Base-by-base conservation (phyloP, 2,113 vertebrate genomes). In the Rhabdomys dilectus region DNA sequence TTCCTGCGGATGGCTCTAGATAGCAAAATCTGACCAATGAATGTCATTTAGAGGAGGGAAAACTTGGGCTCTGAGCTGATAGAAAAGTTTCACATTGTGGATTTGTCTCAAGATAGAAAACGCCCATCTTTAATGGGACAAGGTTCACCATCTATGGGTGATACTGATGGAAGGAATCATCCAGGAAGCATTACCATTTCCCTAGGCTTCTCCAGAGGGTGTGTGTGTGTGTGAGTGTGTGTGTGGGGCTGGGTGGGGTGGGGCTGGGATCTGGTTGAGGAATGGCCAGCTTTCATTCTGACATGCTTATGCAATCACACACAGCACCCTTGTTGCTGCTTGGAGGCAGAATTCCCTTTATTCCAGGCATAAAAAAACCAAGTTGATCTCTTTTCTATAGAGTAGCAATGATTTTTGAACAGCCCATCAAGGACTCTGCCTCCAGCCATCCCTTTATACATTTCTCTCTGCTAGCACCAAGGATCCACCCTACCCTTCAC, bases 301-400 rank as follows among this genome's bases (percentile, higher is more conserved):
- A 51, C 3, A 11, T 0, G 10, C n/a, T 34, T 36, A 7, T 0
- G 0, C 48, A 60, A 58, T 21, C 87, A 64, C 88, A 72, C 51
- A n/a, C 0, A 36, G 22, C 51, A 7, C 29, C 15, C 24, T 4
- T 0, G 1, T 5, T 5, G 36, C 26, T 70, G 48, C 48, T 53
- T 17, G 13, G 36, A 86, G 53, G n/a, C 36, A 15, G 7, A 86
- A 36, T 58, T 84, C 5, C 15, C 36, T 68, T 80, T 19, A 56
- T 66, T 36, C 13, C 56, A 45, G 39, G 22, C 13, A 22, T 31
- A 12, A 34, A 31, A 36, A 42, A 10, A 51, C 48, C 2, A 26
- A 29, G 29, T 9, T 36, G 34, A 17, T 82, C 11, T 75, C 3
- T 42, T 92, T 94, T 29, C 24, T n/a, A 39, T 2, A 42, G 72